These are phyloP conservation scores for Craterocephalus amniculus DNA, from an alignment of 2,797 vertebrate species.

Conservation along the genomic window DNA sequence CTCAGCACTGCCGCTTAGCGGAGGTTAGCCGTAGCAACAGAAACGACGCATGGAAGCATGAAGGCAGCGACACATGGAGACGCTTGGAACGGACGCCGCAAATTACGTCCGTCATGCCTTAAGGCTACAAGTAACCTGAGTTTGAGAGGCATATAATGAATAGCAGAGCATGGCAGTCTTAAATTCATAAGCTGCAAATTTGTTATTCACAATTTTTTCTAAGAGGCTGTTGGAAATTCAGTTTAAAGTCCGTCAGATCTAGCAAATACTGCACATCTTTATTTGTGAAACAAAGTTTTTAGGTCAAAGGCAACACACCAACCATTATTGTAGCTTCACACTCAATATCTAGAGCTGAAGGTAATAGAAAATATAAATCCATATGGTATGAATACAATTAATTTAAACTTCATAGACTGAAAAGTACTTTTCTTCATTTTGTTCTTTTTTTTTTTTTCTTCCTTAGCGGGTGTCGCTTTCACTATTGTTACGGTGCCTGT, in stretches of 20 bases:
- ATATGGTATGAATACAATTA: neutral
- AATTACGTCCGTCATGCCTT: too few species aligned
- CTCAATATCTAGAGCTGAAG: neutral
- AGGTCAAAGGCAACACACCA: neutral
- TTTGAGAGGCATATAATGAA: neutral
- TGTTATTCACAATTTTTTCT: neutral
- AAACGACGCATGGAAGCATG: too few species aligned
- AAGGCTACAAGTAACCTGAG: neutral
- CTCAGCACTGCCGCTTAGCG: too few species aligned
- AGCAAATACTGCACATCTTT: too few species aligned
- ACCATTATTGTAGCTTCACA: neutral
- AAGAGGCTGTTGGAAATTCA: neutral
- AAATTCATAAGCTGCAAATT: neutral
- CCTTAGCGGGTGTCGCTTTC: too few species aligned
- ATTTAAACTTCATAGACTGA: neutral
- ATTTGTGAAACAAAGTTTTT: neutral
- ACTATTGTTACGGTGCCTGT: neutral
- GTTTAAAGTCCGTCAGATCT: neutral
- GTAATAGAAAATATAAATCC: constrained; percentile 1
- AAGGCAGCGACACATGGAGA: too few species aligned
- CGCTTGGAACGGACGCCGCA: too few species aligned
- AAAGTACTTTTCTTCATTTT: neutral
- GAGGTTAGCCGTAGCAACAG: too few species aligned
- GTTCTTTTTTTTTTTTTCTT: too few species aligned
- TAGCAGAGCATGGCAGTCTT: neutral